Base-by-base conservation (phyloP, 2,888 invertebrate species). In the Dryobotodes eremita region DNA sequence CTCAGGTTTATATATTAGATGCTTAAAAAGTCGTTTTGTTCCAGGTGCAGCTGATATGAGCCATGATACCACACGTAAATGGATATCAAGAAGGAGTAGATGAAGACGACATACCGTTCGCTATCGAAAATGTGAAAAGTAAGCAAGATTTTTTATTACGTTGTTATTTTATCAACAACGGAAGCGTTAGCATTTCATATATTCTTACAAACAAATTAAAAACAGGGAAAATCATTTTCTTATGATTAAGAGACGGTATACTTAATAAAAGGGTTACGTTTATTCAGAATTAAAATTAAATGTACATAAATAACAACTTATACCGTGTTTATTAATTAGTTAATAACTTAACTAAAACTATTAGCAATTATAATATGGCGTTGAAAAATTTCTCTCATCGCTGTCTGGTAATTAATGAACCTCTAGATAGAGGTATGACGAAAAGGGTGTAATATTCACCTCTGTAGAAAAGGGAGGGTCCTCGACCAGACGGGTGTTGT, bases 1-100 rank as follows among this genome's bases (percentile, higher is more conserved):
- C 46, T 17, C 8, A 17, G n/a, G 31, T n/a, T 17, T 80, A 31
- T 70, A 8, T 46, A 11, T 13, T 7, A 53, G 15, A 6, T 83
- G 46, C 53, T 65, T 13, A 59, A 59, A 53, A 59, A 70, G 4
- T 1, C 26, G 13, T 66, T 68, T 64, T 62, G 26, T 87, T 80
- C 10, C 74, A 85, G 87, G 65, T 77, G 13, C 42, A 42, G 7
- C 42, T 64, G 68, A 69, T 61, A 87, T 88, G 82, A 85, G 90
- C 87, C 57, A 95, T 95, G 95, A 90, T 95, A 88, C 95, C 95
- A n/a, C 91, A 94, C 83, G 92, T 90, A 15, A 90, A 91, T n/a
- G 92, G 92, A 20, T 82, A 83, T n/a, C 90, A 89, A 59, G 90
- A 90, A 55, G 91, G 91, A 7, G 83, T 89, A n/a, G 92, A 92